phyloP scores from a whole-genome alignment of 1,140 invertebrate genomes.

The Thaumatotibia leucotreta region DNA sequence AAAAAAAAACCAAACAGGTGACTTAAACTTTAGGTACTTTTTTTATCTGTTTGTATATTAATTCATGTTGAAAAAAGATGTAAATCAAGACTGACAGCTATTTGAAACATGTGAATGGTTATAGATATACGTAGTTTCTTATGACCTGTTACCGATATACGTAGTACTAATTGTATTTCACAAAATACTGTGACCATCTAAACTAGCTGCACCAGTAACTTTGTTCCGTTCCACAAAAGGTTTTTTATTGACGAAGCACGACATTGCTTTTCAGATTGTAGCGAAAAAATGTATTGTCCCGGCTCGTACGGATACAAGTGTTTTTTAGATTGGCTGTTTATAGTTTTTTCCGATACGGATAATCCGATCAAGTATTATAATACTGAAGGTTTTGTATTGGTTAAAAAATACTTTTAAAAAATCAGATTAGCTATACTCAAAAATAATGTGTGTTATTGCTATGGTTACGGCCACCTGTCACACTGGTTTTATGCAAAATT shows the following conservation, averaged over 20 bases:
- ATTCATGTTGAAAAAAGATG: too few relatives aligned
- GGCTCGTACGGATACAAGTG: constrained; percentile 43
- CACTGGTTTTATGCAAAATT: too few relatives aligned
- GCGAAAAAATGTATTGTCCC: constrained; percentile 42
- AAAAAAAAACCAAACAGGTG: too few relatives aligned
- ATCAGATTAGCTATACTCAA: background rate
- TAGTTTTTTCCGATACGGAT: constrained; percentile 20
- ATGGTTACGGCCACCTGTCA: too few relatives aligned
- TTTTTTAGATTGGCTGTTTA: constrained; percentile 41
- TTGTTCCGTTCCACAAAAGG: constrained; percentile 30
- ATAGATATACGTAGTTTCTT: too few relatives aligned
- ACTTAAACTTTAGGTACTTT: too few relatives aligned
- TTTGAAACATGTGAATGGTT: too few relatives aligned
- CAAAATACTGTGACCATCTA: background rate
- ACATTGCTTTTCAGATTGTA: constrained; percentile 32
- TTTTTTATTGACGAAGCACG: constrained; percentile 36
- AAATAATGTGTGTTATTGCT: too few relatives aligned
- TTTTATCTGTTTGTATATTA: too few relatives aligned
- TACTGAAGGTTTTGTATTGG: background rate
- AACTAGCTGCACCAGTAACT: background rate
- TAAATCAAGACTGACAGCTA: too few relatives aligned
- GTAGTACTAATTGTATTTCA: too few relatives aligned
- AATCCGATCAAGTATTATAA: background rate
- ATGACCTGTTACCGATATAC: too few relatives aligned
- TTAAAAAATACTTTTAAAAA: background rate